Conservation (phyloP, 2,113 vertebrate species). For the Sander vitreus region DNA sequence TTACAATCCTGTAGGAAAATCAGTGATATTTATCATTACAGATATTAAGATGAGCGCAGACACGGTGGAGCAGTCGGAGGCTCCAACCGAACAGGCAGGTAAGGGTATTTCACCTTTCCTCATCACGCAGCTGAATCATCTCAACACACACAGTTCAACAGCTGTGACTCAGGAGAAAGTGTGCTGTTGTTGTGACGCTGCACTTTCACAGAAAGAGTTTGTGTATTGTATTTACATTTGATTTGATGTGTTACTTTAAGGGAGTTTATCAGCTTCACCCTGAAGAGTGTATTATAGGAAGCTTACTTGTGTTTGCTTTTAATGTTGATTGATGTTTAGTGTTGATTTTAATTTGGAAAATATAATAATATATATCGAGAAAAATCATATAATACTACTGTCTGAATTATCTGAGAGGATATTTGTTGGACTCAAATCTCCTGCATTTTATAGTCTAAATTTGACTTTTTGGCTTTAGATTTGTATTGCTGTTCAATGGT, state of each 20-base stretch:
- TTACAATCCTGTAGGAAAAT: constrained; percentile 92
- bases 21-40: constrained; percentile 89
- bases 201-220: neutral
- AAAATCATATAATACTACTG: neutral
- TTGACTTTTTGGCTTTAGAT: neutral
- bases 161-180: neutral
- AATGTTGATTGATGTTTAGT: too few species aligned
- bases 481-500: neutral
- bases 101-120: constrained; percentile 72
- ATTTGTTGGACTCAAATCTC: neutral
- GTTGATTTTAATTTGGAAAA: neutral
- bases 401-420: constrained; percentile 12
- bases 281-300: neutral
- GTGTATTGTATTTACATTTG: neutral
- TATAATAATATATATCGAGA: too few species aligned
- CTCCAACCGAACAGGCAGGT: constrained; percentile 87
- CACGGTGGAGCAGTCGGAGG: constrained; percentile 89
- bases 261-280: neutral
- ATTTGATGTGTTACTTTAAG: neutral
- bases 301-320: neutral
- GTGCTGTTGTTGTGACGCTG: constrained; percentile 1
- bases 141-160: neutral
- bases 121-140: neutral
- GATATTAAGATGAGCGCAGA: constrained; percentile 97
- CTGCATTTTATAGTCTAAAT: neutral